Conservation (phyloP, 2,888 invertebrate genomes). For the Nebria brevicollis region DNA sequence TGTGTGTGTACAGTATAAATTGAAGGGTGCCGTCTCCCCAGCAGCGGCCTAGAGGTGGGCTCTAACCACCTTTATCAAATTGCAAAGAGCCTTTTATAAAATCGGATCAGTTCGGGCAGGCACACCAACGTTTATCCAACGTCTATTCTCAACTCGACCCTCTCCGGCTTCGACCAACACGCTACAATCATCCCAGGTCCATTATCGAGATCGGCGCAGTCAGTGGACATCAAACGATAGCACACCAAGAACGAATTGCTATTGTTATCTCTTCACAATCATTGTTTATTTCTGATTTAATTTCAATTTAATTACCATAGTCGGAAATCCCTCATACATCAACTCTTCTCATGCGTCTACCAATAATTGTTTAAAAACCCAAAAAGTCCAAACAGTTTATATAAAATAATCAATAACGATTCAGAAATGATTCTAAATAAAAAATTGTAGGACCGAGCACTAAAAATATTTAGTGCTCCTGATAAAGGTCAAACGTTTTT, state of each 20-base stretch:
- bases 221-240: conserved; percentile 6
- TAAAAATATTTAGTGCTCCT: no score
- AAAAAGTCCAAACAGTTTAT: no score
- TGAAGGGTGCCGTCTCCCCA: background rate
- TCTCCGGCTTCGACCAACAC: background rate
- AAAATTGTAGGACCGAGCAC: no score
- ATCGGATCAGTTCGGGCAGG: conserved; percentile 60
- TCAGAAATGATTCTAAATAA: no score
- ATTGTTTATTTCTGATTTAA: background rate
- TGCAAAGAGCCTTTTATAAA: conserved; percentile 61
- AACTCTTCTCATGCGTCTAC: no score
- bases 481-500: no score
- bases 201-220: conserved; percentile 4
- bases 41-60: background rate
- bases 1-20: conserved; percentile 3
- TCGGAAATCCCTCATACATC: background rate
- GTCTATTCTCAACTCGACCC: background rate
- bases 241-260: background rate
- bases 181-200: conserved; percentile 16
- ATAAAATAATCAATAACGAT: no score
- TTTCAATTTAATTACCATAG: background rate
- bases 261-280: background rate
- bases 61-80: conserved; percentile 61
- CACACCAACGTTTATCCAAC: conserved; percentile 43
- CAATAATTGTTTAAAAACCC: no score